Evolutionary conservation across 2,888 invertebrate genomes (phyloP).

Genomic region (Liopterus haemorrhoidalis): DNA sequence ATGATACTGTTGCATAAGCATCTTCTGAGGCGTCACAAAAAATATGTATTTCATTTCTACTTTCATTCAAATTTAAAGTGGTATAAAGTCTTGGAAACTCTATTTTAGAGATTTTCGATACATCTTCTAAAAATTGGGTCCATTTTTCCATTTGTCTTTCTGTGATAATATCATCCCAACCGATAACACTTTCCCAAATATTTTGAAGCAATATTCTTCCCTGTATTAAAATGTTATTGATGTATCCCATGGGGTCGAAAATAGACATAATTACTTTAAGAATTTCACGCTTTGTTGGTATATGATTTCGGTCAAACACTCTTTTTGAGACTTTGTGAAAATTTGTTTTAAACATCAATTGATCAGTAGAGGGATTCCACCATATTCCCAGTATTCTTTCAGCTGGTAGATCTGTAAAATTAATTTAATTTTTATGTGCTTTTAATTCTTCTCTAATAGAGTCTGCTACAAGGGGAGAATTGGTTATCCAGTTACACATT

Average conservation of each 20-base stretch:
- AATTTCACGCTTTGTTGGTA: slow-evolving; percentile 23
- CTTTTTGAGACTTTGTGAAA: slow-evolving; percentile 22
- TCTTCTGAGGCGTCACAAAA: slow-evolving; percentile 25
- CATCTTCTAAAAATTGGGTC: slow-evolving; percentile 7
- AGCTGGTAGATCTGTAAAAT: background rate
- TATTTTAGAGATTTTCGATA: background rate
- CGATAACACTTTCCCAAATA: slow-evolving; percentile 11
- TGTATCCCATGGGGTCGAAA: slow-evolving; percentile 16
- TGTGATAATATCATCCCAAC: slow-evolving; percentile 12
- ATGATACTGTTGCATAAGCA: slow-evolving; percentile 22
- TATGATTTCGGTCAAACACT: slow-evolving; percentile 14
- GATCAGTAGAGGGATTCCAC: slow-evolving; percentile 15
- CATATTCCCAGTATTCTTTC: slow-evolving; percentile 22
- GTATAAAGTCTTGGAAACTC: slow-evolving; percentile 2
- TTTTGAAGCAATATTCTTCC: slow-evolving; percentile 16
- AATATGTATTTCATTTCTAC: slow-evolving; percentile 22
- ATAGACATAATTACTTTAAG: slow-evolving; percentile 16
- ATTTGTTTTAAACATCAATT: slow-evolving; percentile 7
- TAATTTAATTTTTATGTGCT: too few relatives aligned
- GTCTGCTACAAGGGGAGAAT: too few relatives aligned
- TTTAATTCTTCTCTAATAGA: too few relatives aligned
- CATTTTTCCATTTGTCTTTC: slow-evolving; percentile 6
- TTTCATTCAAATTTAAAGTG: background rate
- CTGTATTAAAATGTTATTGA: slow-evolving; percentile 2
- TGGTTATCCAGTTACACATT: slow-evolving; percentile 32